phyloP scores from a whole-genome alignment of 2,113 vertebrate genomes.

The Ceyx melanurus region DNA sequence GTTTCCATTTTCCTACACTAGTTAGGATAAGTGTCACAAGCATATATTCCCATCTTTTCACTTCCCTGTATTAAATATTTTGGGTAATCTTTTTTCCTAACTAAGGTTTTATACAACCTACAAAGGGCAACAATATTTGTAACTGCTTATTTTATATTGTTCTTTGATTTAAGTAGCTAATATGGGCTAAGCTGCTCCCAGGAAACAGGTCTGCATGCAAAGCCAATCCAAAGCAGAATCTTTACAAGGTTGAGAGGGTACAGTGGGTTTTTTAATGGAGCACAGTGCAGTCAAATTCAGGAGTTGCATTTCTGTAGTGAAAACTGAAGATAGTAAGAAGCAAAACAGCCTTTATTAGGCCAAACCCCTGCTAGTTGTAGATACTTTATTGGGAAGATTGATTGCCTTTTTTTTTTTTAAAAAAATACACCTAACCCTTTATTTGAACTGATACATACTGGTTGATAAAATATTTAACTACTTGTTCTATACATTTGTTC shows the following conservation, averaged over 20 bases:
- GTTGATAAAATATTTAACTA: not conserved
- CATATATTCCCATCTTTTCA: not conserved
- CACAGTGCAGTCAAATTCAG: not conserved
- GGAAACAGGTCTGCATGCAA: not conserved
- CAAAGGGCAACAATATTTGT: not conserved
- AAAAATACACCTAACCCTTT: not conserved
- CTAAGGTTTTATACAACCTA: not conserved
- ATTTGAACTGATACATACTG: not conserved
- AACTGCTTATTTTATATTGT: not conserved
- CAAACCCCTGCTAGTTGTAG: not conserved
- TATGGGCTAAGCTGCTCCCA: not conserved
- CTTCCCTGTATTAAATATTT: conserved; percentile 2
- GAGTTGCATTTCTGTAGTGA: not conserved
- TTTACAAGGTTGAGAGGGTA: not conserved
- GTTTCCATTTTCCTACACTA: not conserved
- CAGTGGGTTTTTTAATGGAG: not conserved
- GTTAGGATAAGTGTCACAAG: not conserved
- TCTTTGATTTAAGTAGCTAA: not conserved
- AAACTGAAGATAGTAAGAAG: not conserved
- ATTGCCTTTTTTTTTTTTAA: not conserved
- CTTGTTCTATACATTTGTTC: not conserved
- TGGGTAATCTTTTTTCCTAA: not conserved
- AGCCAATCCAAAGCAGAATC: not conserved
- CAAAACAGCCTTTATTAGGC: not conserved
- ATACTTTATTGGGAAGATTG: not conserved